A percentile compares a stretch with the other conserved stretches of the same genome.
Evolutionary conservation across 1,140 invertebrate species (phyloP).

Genomic region (Telenomus remus): DNA sequence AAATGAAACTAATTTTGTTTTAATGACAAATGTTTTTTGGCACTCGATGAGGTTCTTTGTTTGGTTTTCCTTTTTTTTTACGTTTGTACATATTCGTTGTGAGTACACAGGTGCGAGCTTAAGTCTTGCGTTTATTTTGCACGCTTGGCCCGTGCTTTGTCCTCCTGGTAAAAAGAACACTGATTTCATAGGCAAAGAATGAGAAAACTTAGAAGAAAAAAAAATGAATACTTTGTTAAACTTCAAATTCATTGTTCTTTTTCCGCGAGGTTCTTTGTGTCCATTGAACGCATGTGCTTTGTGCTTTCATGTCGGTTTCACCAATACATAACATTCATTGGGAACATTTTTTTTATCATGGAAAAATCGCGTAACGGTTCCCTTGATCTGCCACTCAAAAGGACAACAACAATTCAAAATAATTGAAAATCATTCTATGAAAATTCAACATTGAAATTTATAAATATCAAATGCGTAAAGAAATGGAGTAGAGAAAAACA

Average conservation of each 20-base stretch:
- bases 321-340: constrained; percentile 22
- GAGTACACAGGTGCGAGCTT: constrained; percentile 60
- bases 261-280: constrained; percentile 19
- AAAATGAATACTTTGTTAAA: neutral
- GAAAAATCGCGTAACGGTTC: constrained; percentile 1
- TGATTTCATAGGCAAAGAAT: neutral
- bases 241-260: constrained; percentile 28
- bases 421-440: no score
- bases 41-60: no score
- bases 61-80: neutral
- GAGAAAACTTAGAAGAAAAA: neutral
- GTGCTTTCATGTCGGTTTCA: constrained; percentile 51
- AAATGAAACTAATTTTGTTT: no score
- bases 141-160: constrained; percentile 68
- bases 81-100: constrained; percentile 39
- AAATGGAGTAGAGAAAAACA: no score
- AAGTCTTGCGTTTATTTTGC: constrained; percentile 58
- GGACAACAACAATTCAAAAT: no score
- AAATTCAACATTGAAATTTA: no score
- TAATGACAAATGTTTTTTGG: no score
- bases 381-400: no score
- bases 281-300: constrained; percentile 45
- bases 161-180: constrained; percentile 5
- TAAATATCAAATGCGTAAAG: no score
- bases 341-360: constrained; percentile 1